These are phyloP conservation scores for Leistus spinibarbis DNA, from an alignment of 2,888 invertebrate genomes.

Conservation along the genomic window DNA sequence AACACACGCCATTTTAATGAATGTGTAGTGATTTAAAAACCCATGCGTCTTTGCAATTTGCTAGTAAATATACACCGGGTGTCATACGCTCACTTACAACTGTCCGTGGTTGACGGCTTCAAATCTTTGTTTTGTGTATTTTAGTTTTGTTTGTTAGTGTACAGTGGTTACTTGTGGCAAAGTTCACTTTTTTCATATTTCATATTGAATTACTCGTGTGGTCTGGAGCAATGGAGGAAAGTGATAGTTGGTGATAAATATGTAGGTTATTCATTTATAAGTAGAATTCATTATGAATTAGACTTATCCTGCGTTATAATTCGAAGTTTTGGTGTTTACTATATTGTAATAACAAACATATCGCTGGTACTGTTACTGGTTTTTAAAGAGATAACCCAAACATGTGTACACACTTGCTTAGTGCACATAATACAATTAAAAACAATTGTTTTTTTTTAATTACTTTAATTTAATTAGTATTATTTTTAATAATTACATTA, in stretches of 20 bases:
- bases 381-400: too few species aligned
- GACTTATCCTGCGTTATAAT: too few species aligned
- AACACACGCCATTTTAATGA: constrained; percentile 4
- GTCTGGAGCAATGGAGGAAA: constrained; percentile 31
- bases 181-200: background rate
- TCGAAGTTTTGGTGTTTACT: too few species aligned
- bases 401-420: too few species aligned
- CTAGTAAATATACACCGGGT: background rate
- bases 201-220: constrained; percentile 9
- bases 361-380: too few species aligned
- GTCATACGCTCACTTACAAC: background rate
- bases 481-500: too few species aligned
- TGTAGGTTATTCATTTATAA: constrained; percentile 20
- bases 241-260: constrained; percentile 19
- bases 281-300: background rate
- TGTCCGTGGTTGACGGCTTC: background rate
- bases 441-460: too few species aligned
- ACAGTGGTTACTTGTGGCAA: background rate
- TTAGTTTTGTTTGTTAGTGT: constrained; percentile 1
- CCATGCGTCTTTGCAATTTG: constrained; percentile 5
- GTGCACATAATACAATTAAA: too few species aligned
- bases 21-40: background rate
- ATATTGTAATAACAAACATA: too few species aligned
- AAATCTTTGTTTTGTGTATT: background rate
- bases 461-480: too few species aligned